These are phyloP conservation scores for Stegophylla sp. DNA, from an alignment of 2,888 invertebrate genomes.

Conservation along the genomic window DNA sequence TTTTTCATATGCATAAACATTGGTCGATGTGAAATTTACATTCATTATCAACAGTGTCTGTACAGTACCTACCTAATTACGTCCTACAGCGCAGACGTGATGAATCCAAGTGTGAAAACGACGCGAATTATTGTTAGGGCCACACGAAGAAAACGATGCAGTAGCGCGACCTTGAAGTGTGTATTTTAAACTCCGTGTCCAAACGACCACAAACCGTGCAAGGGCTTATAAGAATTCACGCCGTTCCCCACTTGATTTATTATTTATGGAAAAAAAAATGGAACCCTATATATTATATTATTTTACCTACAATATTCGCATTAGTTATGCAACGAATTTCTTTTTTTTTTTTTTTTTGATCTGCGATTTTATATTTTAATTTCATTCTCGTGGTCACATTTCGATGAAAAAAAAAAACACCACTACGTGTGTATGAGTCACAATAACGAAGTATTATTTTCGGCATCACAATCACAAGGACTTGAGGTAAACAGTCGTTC, in stretches of 20 bases:
- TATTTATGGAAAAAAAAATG: not conserved
- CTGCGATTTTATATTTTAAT: constrained; percentile 6
- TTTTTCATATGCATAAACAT: too few relatives aligned
- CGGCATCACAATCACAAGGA: not conserved
- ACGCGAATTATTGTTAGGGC: not conserved
- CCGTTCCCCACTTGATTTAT: constrained; percentile 11
- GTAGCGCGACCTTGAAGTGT: constrained; percentile 40
- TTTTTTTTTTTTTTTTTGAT: constrained; percentile 45
- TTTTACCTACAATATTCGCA: not conserved
- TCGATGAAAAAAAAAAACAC: not conserved
- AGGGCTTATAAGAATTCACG: constrained; percentile 15
- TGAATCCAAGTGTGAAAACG: not conserved
- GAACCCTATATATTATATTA: not conserved
- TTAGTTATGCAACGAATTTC: constrained; percentile 49
- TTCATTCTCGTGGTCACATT: not conserved
- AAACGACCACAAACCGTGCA: constrained; percentile 34
- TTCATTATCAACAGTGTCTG: too few relatives aligned
- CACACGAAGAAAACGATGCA: not conserved
- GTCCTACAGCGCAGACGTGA: too few relatives aligned
- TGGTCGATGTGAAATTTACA: too few relatives aligned
- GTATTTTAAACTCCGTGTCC: constrained; percentile 34
- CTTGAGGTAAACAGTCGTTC: not conserved
- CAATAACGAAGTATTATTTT: not conserved
- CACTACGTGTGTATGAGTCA: not conserved
- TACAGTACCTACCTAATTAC: too few relatives aligned